These are phyloP conservation scores for Drosophila acutilabella DNA, from an alignment of 2,888 invertebrate species.

Conservation along the genomic window DNA sequence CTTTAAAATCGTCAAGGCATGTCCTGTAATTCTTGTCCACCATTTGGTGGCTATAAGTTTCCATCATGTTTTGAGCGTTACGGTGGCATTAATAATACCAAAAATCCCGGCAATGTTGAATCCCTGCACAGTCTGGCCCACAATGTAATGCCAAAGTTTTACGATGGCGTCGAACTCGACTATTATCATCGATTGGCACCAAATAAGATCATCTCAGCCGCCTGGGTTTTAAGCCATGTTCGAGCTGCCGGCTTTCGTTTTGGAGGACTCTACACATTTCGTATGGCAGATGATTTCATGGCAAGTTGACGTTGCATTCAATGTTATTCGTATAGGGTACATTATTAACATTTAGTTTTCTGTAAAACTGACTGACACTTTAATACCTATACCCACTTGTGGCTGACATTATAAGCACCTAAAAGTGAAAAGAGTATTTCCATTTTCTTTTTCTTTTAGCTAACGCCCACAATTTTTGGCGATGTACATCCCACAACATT, in stretches of 20 bases:
- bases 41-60: constrained; percentile 63
- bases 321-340: background rate
- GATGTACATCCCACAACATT: constrained; percentile 84
- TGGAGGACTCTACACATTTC: constrained; percentile 82
- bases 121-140: constrained; percentile 83
- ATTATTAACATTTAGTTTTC: too few relatives aligned
- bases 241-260: constrained; percentile 83
- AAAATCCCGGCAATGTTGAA: constrained; percentile 83
- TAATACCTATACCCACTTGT: background rate
- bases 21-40: constrained; percentile 66
- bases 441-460: constrained; percentile 50
- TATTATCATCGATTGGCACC: constrained; percentile 79
- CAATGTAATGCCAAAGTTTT: constrained; percentile 83
- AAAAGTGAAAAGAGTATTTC: background rate
- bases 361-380: too few relatives aligned
- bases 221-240: constrained; percentile 83
- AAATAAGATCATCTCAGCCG: constrained; percentile 78
- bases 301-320: constrained; percentile 29
- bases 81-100: constrained; percentile 67
- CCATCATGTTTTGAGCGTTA: constrained; percentile 78
- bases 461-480: constrained; percentile 82
- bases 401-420: background rate
- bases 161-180: constrained; percentile 83
- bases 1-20: constrained; percentile 29
- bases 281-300: constrained; percentile 75